Conservation (phyloP, 2,797 vertebrate genomes). For the Arctocebus calabarensis region DNA sequence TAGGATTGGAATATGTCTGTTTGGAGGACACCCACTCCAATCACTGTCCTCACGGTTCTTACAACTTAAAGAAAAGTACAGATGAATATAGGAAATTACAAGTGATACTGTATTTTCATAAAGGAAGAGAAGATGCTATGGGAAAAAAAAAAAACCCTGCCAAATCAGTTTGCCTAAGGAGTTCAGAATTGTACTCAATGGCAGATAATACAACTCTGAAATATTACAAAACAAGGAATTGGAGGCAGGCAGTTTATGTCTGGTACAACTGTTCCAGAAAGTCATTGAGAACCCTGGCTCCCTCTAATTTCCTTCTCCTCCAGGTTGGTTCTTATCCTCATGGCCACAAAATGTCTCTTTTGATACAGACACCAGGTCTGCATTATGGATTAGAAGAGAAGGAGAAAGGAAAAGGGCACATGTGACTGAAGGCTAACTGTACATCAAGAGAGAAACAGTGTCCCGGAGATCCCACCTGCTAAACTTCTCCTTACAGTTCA, state of each 20-base stretch:
- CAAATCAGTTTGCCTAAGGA: not conserved
- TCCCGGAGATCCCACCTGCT: not conserved
- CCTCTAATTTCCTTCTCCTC: not conserved
- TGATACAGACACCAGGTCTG: not conserved
- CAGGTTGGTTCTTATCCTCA: not conserved
- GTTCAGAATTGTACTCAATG: not conserved
- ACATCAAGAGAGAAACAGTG: not conserved
- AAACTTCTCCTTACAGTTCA: not conserved
- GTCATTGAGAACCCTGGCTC: not conserved
- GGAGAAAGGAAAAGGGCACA: not conserved
- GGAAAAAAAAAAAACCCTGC: not conserved
- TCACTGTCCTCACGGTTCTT: not conserved
- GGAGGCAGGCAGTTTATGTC: not conserved
- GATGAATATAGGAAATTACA: slow-evolving; percentile 2
- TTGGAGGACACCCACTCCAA: not conserved
- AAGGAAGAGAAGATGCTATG: not conserved
- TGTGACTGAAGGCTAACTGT: not conserved
- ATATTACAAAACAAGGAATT: not conserved
- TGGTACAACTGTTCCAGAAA: not conserved
- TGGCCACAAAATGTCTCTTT: not conserved
- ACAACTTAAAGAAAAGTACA: not conserved
- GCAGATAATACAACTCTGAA: not conserved
- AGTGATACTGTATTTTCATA: not conserved
- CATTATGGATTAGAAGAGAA: not conserved
- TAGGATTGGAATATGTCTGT: not conserved